Percentiles rank a stretch among this genome's conserved stretches.
Conservation (phyloP, 2,113 vertebrate species). For the Megaleporinus macrocephalus region DNA sequence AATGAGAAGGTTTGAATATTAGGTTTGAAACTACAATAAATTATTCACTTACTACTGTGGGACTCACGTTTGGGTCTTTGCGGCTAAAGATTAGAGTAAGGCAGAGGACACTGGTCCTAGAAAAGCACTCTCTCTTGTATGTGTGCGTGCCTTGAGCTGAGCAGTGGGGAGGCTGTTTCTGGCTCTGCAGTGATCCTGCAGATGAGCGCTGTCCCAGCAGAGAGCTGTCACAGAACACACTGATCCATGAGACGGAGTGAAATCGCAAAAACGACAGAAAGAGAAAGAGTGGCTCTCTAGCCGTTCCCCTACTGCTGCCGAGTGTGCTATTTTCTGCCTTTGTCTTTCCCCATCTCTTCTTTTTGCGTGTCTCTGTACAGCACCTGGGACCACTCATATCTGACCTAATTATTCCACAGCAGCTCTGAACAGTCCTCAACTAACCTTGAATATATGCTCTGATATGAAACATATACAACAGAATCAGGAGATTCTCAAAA, state of each 20-base stretch:
- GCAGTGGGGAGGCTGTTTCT: slow-evolving; percentile 36
- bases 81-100: slow-evolving; percentile 17
- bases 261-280: slow-evolving; percentile 18
- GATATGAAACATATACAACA: neutral
- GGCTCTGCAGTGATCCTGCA: slow-evolving; percentile 38
- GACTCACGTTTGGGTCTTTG: too few species aligned
- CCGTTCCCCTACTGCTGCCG: slow-evolving; percentile 3
- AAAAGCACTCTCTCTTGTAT: slow-evolving; percentile 5
- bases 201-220: slow-evolving; percentile 38
- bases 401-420: slow-evolving; percentile 33
- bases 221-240: slow-evolving; percentile 23
- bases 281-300: slow-evolving; percentile 37
- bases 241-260: slow-evolving; percentile 30
- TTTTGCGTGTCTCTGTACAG: slow-evolving; percentile 23
- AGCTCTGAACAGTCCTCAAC: slow-evolving; percentile 14
- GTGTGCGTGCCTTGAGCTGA: slow-evolving; percentile 18
- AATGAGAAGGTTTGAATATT: too few species aligned
- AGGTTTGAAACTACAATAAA: too few species aligned
- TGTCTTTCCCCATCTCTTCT: slow-evolving; percentile 8
- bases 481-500: neutral
- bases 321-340: slow-evolving; percentile 26
- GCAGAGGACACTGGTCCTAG: slow-evolving; percentile 44
- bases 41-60: too few species aligned
- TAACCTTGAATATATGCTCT: slow-evolving; percentile 3
- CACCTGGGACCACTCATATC: slow-evolving; percentile 13